Percentiles rank a stretch among this genome's conserved stretches.
Evolutionary conservation across 2,888 invertebrate species (phyloP).

Genomic region (Ochropleura leucogaster): DNA sequence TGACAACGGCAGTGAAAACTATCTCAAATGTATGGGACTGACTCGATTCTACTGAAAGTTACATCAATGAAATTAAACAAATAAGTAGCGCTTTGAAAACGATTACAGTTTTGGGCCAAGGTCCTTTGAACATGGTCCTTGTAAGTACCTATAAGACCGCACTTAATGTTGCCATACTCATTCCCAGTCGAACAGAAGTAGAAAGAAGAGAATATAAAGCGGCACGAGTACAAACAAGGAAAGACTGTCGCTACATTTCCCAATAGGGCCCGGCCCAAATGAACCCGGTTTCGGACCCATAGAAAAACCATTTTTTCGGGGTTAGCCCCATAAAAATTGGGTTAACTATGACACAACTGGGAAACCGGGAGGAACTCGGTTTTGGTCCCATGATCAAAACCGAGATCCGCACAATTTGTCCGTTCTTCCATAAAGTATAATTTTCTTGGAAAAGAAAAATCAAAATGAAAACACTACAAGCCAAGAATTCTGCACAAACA

Average conservation of each 20-base stretch:
- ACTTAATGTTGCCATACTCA: not conserved
- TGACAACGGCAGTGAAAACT: too few relatives aligned
- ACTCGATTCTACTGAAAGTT: too few relatives aligned
- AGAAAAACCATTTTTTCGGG: too few relatives aligned
- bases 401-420: too few relatives aligned
- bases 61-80: not conserved
- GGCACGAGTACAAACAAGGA: not conserved
- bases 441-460: not conserved
- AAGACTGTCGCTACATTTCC: not conserved
- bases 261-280: not conserved
- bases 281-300: too few relatives aligned
- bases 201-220: not conserved
- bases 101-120: not conserved
- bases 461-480: not conserved
- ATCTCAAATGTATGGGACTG: too few relatives aligned
- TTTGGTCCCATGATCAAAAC: too few relatives aligned
- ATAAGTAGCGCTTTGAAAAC: not conserved
- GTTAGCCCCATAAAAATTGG: too few relatives aligned
- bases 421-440: not conserved
- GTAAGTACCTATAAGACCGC: not conserved
- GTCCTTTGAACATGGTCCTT: not conserved
- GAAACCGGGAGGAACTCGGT: too few relatives aligned
- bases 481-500: conserved; percentile 37
- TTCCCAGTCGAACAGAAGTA: not conserved
- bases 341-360: too few relatives aligned